Evolutionary conservation across 1,140 invertebrate species (phyloP).

Genomic region (Drosophila tani): DNA sequence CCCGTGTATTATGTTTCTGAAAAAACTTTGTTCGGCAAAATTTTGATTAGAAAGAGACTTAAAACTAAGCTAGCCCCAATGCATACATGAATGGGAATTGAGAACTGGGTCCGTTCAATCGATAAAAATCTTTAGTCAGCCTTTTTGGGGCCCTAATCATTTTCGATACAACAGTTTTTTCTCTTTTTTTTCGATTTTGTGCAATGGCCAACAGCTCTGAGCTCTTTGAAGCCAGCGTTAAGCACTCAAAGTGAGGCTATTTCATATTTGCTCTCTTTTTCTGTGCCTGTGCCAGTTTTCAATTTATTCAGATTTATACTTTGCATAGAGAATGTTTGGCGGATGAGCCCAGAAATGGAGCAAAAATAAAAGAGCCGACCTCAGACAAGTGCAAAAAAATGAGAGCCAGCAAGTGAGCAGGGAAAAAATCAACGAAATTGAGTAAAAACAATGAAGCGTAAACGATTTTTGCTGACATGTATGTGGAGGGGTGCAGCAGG

Average conservation of each 20-base stretch:
- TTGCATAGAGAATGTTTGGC: slow-evolving; percentile 38
- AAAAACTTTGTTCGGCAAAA: slow-evolving; percentile 58
- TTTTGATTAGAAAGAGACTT: slow-evolving; percentile 69
- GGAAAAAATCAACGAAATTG: slow-evolving; percentile 74
- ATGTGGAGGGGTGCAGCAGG: slow-evolving; percentile 13
- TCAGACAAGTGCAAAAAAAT: slow-evolving; percentile 37
- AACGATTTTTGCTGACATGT: slow-evolving; percentile 82
- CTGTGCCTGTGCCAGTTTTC: slow-evolving; percentile 43
- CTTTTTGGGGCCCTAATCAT: slow-evolving; percentile 57
- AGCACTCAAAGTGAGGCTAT: slow-evolving; percentile 53
- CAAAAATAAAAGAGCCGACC: slow-evolving; percentile 42
- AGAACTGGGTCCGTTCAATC: slow-evolving; percentile 49
- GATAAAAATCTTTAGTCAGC: slow-evolving; percentile 53
- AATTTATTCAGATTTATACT: slow-evolving; percentile 59
- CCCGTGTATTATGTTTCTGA: slow-evolving; percentile 28
- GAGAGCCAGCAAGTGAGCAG: slow-evolving; percentile 27
- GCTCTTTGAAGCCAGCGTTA: slow-evolving; percentile 52
- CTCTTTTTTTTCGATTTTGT: slow-evolving; percentile 18
- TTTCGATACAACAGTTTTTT: slow-evolving; percentile 33
- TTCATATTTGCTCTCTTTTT: slow-evolving; percentile 50
- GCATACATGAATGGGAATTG: slow-evolving; percentile 45
- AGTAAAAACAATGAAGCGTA: slow-evolving; percentile 82
- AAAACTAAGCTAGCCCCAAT: slow-evolving; percentile 51
- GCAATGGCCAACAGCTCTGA: slow-evolving; percentile 32
- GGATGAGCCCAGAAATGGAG: slow-evolving; percentile 22